These are phyloP conservation scores for Brachyistius frenatus DNA, from an alignment of 2,113 vertebrate genomes.

Conservation along the genomic window DNA sequence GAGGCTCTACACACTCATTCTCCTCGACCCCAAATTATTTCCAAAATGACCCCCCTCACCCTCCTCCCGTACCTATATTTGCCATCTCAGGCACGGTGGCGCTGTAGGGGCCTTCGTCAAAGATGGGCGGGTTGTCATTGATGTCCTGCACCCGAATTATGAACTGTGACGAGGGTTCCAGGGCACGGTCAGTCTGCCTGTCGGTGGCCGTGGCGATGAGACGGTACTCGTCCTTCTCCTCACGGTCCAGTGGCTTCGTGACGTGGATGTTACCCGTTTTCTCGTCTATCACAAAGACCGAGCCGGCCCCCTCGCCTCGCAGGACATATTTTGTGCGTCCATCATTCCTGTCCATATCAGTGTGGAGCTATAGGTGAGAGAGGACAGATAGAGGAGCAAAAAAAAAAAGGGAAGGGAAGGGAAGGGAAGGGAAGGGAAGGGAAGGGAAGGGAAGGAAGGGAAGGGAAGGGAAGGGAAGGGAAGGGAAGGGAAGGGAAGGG, in stretches of 20 bases:
- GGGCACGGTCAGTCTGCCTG: constrained; percentile 89
- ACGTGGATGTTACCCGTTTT: constrained; percentile 95
- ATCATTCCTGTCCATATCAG: constrained; percentile 92
- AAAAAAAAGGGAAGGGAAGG: neutral
- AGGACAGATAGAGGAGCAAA: neutral
- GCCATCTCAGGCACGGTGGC: constrained; percentile 93
- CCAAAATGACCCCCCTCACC: neutral
- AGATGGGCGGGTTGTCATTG: constrained; percentile 93
- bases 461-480: neutral
- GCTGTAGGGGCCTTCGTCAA: constrained; percentile 90
- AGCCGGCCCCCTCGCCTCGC: constrained; percentile 92
- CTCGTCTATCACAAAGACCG: constrained; percentile 94
- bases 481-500: neutral
- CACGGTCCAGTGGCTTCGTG: constrained; percentile 92
- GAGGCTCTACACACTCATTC: neutral
- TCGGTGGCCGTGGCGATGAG: constrained; percentile 91
- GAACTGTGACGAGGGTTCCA: constrained; percentile 94
- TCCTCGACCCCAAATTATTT: neutral
- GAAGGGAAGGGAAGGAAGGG: too few species aligned
- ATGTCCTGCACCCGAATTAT: constrained; percentile 95
- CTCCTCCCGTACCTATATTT: constrained; percentile 85
- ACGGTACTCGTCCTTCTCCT: constrained; percentile 92
- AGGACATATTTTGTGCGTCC: constrained; percentile 92
- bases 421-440: too few species aligned
- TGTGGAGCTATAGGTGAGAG: constrained; percentile 86